Evolutionary conservation across 2,113 vertebrate genomes (phyloP).

Genomic region (Otis tarda): DNA sequence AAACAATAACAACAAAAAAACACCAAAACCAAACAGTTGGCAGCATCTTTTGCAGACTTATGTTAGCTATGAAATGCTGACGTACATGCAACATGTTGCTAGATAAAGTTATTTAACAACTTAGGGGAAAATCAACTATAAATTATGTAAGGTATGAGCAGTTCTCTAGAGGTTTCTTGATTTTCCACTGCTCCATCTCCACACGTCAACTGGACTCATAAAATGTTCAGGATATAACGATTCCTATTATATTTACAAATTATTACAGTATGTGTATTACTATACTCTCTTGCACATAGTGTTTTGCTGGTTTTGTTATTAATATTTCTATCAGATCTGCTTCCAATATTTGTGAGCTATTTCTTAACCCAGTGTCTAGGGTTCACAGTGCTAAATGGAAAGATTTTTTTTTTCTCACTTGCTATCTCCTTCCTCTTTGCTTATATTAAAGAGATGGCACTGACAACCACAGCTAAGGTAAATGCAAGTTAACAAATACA

Average conservation of each 20-base stretch:
- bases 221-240: neutral
- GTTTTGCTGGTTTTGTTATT: neutral
- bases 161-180: neutral
- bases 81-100: neutral
- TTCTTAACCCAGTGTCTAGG: neutral
- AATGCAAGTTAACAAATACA: constrained; percentile 23
- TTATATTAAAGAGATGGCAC: neutral
- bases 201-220: neutral
- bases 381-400: neutral
- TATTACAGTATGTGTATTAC: neutral
- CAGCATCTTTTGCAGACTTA: neutral
- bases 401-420: neutral
- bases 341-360: neutral
- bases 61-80: neutral
- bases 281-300: neutral
- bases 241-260: neutral
- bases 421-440: neutral
- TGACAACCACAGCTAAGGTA: constrained; percentile 15
- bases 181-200: constrained; percentile 17
- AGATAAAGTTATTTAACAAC: constrained; percentile 30
- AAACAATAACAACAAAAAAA: neutral
- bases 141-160: neutral
- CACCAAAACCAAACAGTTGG: neutral
- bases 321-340: neutral
- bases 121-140: neutral